Conservation (phyloP, 2,797 vertebrate genomes). For the Cygnus olor region DNA sequence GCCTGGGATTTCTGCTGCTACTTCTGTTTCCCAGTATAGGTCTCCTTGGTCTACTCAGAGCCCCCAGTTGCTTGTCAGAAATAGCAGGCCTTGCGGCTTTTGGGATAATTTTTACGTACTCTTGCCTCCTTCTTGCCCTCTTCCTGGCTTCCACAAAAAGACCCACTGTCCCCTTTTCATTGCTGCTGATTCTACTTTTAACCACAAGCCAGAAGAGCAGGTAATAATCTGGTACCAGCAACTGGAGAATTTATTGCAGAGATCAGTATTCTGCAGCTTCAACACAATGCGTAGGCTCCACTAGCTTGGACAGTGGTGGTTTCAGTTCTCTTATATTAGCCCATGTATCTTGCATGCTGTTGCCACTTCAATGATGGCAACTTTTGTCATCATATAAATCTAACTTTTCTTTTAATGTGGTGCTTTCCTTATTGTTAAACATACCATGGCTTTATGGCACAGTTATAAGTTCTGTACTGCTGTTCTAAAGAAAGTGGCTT, state of each 20-base stretch:
- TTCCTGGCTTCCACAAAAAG: accelerated
- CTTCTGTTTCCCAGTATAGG: background rate
- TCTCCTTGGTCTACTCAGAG: background rate
- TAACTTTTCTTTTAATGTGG: background rate
- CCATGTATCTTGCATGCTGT: background rate
- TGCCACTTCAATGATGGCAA: background rate
- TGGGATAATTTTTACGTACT: background rate
- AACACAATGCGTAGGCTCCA: accelerated
- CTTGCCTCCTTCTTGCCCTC: background rate
- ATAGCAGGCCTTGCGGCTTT: background rate
- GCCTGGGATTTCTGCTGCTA: background rate
- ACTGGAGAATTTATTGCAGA: background rate
- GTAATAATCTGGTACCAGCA: background rate
- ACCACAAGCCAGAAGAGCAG: background rate
- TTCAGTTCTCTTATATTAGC: background rate
- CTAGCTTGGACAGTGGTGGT: background rate
- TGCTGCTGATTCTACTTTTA: background rate
- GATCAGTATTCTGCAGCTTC: background rate
- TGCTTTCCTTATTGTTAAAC: background rate
- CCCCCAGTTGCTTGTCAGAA: background rate
- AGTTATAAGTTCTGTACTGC: background rate
- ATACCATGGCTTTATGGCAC: background rate
- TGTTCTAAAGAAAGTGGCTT: background rate
- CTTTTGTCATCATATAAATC: background rate
- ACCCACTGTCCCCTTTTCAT: background rate